These are phyloP conservation scores for Podilymbus podiceps DNA, from an alignment of 2,113 vertebrate genomes.

Conservation along the genomic window DNA sequence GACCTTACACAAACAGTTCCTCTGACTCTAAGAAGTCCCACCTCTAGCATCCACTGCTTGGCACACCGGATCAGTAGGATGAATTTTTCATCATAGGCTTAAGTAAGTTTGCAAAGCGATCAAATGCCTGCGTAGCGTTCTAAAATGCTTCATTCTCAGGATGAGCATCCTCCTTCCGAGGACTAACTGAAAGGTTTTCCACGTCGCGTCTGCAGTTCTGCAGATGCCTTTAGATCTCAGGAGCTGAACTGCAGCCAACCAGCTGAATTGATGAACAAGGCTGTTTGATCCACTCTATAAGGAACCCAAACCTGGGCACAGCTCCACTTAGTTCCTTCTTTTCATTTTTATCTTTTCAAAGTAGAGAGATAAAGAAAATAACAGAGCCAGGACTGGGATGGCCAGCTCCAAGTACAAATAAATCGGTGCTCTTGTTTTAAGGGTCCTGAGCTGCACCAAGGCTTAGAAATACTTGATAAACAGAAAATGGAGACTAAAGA, in stretches of 20 bases:
- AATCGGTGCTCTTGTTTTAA: neutral
- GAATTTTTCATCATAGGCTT: neutral
- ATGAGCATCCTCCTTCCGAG: neutral
- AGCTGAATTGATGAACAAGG: neutral
- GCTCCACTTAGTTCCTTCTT: neutral
- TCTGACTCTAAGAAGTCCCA: neutral
- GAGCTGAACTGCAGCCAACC: neutral
- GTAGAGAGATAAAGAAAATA: neutral
- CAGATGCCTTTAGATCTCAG: neutral
- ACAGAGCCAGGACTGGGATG: neutral
- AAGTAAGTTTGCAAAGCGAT: neutral
- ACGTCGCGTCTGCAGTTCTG: neutral
- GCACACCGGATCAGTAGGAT: neutral
- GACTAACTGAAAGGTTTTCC: neutral
- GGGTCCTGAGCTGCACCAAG: neutral
- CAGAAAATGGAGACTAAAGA: neutral
- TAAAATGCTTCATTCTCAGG: neutral
- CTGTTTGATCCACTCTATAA: neutral
- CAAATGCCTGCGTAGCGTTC: neutral
- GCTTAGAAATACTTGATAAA: neutral
- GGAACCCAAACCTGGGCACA: neutral
- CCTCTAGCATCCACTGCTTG: accelerated
- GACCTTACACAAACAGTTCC: neutral
- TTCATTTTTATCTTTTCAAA: neutral
- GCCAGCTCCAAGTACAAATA: neutral